Percentiles rank a stretch among this genome's conserved stretches.
Conservation (phyloP, 2,113 vertebrate genomes). For the Crotalus horridus region DNA sequence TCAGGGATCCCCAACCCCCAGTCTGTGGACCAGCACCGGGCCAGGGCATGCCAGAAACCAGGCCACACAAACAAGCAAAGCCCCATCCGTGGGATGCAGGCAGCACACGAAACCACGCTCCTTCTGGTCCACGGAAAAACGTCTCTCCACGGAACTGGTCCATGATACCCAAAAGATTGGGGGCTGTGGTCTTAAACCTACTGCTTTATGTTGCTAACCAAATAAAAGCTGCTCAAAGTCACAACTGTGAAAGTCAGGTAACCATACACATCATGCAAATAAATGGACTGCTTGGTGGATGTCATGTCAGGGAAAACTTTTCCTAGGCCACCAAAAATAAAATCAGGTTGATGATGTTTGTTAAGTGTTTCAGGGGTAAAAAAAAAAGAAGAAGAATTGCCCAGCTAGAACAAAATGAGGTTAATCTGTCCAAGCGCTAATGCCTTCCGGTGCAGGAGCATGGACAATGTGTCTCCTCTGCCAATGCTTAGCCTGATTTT, state of each 20-base stretch:
- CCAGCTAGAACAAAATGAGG: not conserved
- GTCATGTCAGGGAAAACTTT: not conserved
- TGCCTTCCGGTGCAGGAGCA: not conserved
- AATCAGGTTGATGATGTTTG: not conserved
- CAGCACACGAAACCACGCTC: too few relatives aligned
- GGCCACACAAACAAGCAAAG: too few relatives aligned
- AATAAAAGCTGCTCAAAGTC: not conserved
- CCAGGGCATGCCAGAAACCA: too few relatives aligned
- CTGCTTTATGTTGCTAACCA: not conserved
- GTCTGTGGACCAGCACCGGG: too few relatives aligned
- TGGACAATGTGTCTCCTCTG: not conserved
- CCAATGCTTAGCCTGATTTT: not conserved
- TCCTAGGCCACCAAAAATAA: not conserved
- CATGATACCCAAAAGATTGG: too few relatives aligned
- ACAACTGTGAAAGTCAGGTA: not conserved
- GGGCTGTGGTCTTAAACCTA: too few relatives aligned
- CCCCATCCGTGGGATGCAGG: too few relatives aligned
- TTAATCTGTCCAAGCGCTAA: not conserved
- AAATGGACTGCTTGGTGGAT: not conserved
- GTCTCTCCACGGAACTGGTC: too few relatives aligned
- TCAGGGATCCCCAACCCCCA: too few relatives aligned
- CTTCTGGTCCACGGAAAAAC: too few relatives aligned
- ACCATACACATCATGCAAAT: not conserved
- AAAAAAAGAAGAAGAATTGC: not conserved
- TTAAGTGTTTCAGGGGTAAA: not conserved